Evolutionary conservation across 64 coral and sea anemone genomes (phyloP).

Genomic region (Catalaphyllia jardinei): DNA sequence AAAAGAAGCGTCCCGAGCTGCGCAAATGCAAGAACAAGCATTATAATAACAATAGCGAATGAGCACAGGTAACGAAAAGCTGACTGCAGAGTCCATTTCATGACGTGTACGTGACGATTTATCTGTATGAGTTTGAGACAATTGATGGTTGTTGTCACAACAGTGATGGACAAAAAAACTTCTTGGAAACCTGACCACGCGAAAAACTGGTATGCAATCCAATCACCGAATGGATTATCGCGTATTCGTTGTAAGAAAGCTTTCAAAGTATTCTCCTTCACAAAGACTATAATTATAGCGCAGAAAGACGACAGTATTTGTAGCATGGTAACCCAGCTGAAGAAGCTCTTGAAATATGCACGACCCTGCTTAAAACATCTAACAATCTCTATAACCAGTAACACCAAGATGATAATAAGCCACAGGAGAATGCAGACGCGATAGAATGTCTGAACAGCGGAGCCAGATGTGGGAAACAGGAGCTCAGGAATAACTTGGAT

Average conservation of each 20-base stretch:
- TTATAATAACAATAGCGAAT: conserved; percentile 28
- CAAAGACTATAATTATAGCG: conserved; percentile 19
- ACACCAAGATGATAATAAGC: conserved; percentile 41
- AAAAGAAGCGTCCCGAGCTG: conserved; percentile 55
- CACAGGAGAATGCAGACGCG: conserved; percentile 57
- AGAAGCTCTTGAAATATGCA: conserved; percentile 44
- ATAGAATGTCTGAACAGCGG: conserved; percentile 7
- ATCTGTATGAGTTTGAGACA: conserved; percentile 63
- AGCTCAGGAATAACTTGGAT: conserved; percentile 59
- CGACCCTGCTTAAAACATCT: conserved; percentile 15
- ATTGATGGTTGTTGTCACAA: conserved; percentile 65
- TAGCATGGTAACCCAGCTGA: conserved; percentile 67
- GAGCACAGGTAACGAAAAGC: conserved; percentile 44
- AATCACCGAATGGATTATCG: conserved; percentile 56
- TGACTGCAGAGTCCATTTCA: conserved; percentile 55
- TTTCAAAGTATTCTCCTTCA: conserved; percentile 58
- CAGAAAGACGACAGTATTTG: conserved; percentile 51
- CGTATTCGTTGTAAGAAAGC: conserved; percentile 51
- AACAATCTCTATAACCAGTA: conserved; percentile 38
- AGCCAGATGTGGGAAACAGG: conserved; percentile 32
- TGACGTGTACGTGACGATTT: conserved; percentile 49
- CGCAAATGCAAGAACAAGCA: conserved; percentile 49
- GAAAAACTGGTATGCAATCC: conserved; percentile 40
- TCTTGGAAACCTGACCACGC: conserved; percentile 53
- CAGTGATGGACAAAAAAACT: conserved; percentile 44